phyloP scores from a whole-genome alignment of 2,113 vertebrate genomes.

The Nestor notabilis region DNA sequence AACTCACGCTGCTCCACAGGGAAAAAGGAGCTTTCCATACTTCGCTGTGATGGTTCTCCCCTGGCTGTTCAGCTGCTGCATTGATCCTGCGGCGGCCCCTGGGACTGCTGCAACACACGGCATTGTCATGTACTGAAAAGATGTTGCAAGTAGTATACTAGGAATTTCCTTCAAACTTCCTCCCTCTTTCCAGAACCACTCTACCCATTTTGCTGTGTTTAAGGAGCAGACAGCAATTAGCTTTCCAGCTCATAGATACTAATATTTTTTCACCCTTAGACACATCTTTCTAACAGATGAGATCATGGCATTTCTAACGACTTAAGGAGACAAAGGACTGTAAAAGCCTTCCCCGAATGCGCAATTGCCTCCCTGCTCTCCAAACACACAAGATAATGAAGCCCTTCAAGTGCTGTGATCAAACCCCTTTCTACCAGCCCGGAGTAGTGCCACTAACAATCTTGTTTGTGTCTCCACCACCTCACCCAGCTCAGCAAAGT shows the following conservation, averaged over 20 bases:
- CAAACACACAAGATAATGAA: background rate
- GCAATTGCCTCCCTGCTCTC: background rate
- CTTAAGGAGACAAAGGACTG: background rate
- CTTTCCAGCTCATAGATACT: background rate
- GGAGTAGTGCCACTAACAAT: background rate
- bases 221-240: slow-evolving; percentile 18
- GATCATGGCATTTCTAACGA: background rate
- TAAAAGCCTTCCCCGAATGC: background rate
- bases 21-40: background rate
- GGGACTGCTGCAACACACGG: background rate
- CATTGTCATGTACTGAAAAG: background rate
- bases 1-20: fast-evolving
- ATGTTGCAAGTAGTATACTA: background rate
- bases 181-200: background rate
- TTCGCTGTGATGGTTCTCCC: fast-evolving
- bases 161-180: background rate
- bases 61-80: background rate
- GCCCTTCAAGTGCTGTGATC: background rate
- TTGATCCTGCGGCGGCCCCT: fast-evolving
- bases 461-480: background rate
- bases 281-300: background rate
- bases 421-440: background rate
- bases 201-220: background rate
- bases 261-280: background rate
- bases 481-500: background rate